Evolutionary conservation across 92 coral and sea anemone genomes (phyloP).

Genomic region (Pocillopora meandrina): DNA sequence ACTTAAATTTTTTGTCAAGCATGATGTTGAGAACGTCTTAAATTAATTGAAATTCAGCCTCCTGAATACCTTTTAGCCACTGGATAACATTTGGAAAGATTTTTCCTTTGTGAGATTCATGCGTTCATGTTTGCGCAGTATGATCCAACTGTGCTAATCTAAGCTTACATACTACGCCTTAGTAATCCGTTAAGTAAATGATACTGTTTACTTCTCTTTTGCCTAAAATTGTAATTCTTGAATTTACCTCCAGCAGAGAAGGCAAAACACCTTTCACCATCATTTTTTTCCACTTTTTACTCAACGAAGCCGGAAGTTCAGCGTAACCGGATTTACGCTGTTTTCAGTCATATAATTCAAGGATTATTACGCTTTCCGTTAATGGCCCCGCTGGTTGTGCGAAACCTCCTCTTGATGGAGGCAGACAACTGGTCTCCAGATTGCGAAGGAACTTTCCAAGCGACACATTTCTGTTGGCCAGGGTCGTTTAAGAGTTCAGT

Average conservation of each 20-base stretch:
- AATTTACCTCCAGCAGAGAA: not conserved
- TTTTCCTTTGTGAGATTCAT: not conserved
- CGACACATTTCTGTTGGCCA: not conserved
- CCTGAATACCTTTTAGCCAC: not conserved
- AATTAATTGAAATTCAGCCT: not conserved
- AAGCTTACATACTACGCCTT: not conserved
- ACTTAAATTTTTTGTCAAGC: not conserved
- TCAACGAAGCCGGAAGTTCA: conserved; percentile 14
- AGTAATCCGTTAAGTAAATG: conserved; percentile 3
- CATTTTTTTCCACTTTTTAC: not conserved
- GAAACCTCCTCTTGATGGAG: conserved; percentile 1
- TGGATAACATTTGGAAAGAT: not conserved
- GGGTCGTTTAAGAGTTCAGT: too few species aligned
- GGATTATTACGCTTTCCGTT: conserved; percentile 1
- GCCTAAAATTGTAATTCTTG: not conserved
- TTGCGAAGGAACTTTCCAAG: not conserved
- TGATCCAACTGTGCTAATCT: not conserved
- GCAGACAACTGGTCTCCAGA: conserved; percentile 3
- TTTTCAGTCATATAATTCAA: not conserved
- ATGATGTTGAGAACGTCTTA: not conserved
- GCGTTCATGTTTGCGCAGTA: not conserved
- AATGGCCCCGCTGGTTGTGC: not conserved
- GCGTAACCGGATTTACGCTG: not conserved
- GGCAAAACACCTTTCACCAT: not conserved
- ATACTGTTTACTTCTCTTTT: not conserved